Conservation (phyloP, 1,140 invertebrate species). For the Archegozetes longisetosus region DNA sequence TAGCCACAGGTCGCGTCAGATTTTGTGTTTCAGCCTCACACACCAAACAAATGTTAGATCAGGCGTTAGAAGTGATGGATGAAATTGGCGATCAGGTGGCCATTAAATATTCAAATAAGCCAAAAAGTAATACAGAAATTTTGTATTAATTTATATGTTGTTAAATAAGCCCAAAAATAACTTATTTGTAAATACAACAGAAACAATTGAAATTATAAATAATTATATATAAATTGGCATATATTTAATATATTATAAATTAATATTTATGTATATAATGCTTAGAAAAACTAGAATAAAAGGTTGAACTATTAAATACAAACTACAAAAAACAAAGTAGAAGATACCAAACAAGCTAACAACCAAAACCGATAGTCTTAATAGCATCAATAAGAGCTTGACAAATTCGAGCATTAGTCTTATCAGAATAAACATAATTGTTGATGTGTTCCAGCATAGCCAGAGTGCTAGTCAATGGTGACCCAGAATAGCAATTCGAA, state of each 20-base stretch:
- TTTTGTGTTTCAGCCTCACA: conserved; percentile 94
- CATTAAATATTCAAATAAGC: conserved; percentile 14
- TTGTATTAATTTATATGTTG: no score
- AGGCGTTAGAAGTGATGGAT: conserved; percentile 36
- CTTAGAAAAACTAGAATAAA: no score
- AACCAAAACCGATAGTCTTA: no score
- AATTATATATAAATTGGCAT: no score
- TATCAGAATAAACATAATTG: conserved; percentile 3
- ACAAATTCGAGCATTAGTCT: background rate
- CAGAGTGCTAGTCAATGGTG: background rate
- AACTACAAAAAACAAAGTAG: no score
- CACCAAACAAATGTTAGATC: conserved; percentile 86
- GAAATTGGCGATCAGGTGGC: conserved; percentile 16
- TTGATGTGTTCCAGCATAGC: conserved; percentile 6
- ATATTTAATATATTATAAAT: background rate
- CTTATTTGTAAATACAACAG: no score
- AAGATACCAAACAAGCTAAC: no score
- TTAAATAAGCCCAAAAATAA: no score
- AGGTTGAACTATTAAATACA: no score
- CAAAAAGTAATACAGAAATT: no score
- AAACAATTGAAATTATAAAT: no score
- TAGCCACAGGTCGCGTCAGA: conserved; percentile 78
- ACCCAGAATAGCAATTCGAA: background rate
- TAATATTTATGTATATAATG: background rate
- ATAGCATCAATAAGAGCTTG: conserved; percentile 4